phyloP scores from a whole-genome alignment of 2,888 invertebrate genomes.

The Dynastes tityus region DNA sequence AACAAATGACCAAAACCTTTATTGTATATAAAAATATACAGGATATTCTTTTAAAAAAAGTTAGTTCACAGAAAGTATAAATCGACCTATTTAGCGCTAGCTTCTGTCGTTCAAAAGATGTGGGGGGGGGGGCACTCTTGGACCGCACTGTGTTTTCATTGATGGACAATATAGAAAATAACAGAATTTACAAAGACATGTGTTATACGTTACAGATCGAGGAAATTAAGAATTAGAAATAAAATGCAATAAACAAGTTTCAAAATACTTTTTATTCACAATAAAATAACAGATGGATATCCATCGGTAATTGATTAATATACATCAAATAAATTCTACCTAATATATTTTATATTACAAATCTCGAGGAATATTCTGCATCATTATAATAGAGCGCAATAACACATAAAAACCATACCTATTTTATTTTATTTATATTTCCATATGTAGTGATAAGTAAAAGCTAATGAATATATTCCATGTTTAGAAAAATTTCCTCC shows the following conservation, averaged over 20 bases:
- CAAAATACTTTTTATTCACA: conserved; percentile 58
- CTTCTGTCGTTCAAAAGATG: too few relatives aligned
- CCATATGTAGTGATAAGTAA: conserved; percentile 54
- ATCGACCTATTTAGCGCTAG: too few relatives aligned
- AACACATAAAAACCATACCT: conserved; percentile 56
- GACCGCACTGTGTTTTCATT: too few relatives aligned
- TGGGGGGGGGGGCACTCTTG: too few relatives aligned
- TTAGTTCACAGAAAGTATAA: too few relatives aligned
- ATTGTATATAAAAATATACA: too few relatives aligned
- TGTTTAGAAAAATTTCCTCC: conserved; percentile 49
- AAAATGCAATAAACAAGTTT: conserved; percentile 47
- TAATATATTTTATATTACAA: conserved; percentile 54
- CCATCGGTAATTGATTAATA: conserved; percentile 58
- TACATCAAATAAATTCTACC: conserved; percentile 58
- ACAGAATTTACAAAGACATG: too few relatives aligned
- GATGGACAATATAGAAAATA: too few relatives aligned
- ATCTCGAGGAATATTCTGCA: conserved; percentile 51
- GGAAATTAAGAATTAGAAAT: neutral
- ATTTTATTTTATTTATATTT: conserved; percentile 54
- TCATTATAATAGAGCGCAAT: conserved; percentile 53
- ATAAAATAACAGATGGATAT: conserved; percentile 57
- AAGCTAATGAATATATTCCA: conserved; percentile 55
- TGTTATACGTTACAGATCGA: too few relatives aligned
- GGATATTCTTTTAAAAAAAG: too few relatives aligned
- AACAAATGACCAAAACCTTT: too few relatives aligned